Base-by-base conservation (phyloP, 2,113 vertebrate species). In the Murina feae region DNA sequence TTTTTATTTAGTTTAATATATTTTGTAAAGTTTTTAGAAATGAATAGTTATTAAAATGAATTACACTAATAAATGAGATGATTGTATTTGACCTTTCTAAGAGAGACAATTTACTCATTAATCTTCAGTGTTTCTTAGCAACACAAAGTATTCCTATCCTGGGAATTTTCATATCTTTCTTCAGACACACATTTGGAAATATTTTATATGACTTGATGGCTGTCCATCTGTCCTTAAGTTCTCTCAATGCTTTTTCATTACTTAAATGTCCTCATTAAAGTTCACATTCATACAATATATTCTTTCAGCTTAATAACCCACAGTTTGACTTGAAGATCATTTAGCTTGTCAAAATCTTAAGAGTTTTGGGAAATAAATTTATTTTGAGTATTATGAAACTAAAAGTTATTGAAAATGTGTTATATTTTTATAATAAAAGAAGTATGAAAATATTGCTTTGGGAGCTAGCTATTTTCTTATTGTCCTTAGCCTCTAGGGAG, bases 341-440 rank as follows among this genome's bases (percentile, higher is more conserved):
- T 98, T 98, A 0, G 7, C 78, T 95, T 97, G 97, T 98, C 97
- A 97, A 76, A 55, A 96, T 98, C 98, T 97, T 97, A 95, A 95
- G 96, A 90, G 86, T 98, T 98, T 94, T 97, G 93, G 96, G 96
- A 97, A 98, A 95, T 98, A 97, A 96, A 96, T 97, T 98, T 96
- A 83, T 95, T 89, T 95, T 96, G 60, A 97, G 85, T 97, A 95
- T 97, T 96, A 96, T 94, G 94, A 97, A 98, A 86, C 95, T 97
- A 94, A 97, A 98, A 97, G 95, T 98, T 98, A 98, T 94, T 98
- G 97, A 98, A 97, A 98, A 97, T 96, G 92, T 97, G 95, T 97
- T 98, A 87, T 6, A 86, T 93, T 98, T 98, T 98, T 93, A 91
- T 97, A 97, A 98, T 95, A 98, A 98, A 98, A 95, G 91, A 93